A percentile compares a stretch with the other conserved stretches of the same genome.
Conservation (phyloP, 2,888 invertebrate genomes). For the Melanostoma mellinum region DNA sequence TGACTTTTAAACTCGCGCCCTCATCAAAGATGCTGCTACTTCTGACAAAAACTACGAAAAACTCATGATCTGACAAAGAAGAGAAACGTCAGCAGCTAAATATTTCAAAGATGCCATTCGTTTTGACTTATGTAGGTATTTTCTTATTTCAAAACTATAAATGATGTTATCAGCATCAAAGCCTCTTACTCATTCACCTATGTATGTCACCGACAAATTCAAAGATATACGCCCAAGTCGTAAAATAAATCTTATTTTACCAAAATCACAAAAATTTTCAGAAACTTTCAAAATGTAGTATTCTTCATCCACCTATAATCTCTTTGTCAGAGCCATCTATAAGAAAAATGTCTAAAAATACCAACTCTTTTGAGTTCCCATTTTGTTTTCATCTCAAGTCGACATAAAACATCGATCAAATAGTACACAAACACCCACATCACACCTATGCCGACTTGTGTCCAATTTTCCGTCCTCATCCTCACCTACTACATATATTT, state of each 20-base stretch:
- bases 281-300: conserved; percentile 12
- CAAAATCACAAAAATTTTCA: conserved; percentile 8
- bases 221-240: no score
- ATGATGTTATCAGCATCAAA: no score
- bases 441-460: conserved; percentile 16
- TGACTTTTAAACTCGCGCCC: no score
- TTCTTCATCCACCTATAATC: conserved; percentile 12
- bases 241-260: conserved; percentile 7
- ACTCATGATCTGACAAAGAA: no score
- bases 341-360: conserved; percentile 58
- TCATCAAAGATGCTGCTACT: no score
- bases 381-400: conserved; percentile 33
- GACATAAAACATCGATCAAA: conserved; percentile 49
- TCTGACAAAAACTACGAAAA: no score
- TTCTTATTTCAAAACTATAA: no score
- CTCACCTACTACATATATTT: not conserved
- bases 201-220: no score
- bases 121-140: no score
- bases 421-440: conserved; percentile 26
- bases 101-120: no score
- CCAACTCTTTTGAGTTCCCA: conserved; percentile 20
- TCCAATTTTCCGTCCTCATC: conserved; percentile 54
- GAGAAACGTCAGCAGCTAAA: no score
- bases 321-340: conserved; percentile 35
- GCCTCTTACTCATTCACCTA: no score